These are phyloP conservation scores for Porites lutea DNA, from an alignment of 64 coral and sea anemone genomes.

Conservation along the genomic window DNA sequence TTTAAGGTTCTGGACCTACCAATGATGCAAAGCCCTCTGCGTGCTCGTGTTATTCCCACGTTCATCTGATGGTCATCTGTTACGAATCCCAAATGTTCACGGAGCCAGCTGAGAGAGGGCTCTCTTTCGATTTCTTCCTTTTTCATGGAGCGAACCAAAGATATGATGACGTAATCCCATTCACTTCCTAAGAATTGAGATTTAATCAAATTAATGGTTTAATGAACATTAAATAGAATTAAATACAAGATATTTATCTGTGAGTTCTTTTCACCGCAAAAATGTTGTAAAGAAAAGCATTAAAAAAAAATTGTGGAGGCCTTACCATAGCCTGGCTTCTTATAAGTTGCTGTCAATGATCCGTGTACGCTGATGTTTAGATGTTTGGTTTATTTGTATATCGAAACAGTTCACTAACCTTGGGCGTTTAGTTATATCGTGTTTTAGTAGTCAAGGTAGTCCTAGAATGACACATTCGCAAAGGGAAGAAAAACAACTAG, in stretches of 20 bases:
- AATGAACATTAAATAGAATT: too few relatives aligned
- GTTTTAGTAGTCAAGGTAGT: too few relatives aligned
- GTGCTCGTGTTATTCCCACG: slow-evolving; percentile 84
- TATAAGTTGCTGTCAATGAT: too few relatives aligned
- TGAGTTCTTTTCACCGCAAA: too few relatives aligned
- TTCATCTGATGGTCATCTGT: slow-evolving; percentile 94
- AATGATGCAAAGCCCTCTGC: slow-evolving; percentile 82
- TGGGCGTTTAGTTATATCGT: too few relatives aligned
- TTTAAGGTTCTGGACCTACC: slow-evolving; percentile 29
- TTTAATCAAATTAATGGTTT: neutral
- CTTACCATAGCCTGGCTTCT: too few relatives aligned
- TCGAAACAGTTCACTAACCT: too few relatives aligned
- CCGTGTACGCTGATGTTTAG: too few relatives aligned
- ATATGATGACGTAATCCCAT: slow-evolving; percentile 93
- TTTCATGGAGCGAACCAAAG: slow-evolving; percentile 86
- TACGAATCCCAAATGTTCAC: slow-evolving; percentile 83
- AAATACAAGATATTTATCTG: neutral
- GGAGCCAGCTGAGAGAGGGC: slow-evolving; percentile 67
- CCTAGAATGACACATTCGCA: too few relatives aligned
- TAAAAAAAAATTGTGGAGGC: too few relatives aligned
- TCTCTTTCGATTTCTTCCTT: slow-evolving; percentile 72
- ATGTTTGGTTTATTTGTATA: too few relatives aligned
- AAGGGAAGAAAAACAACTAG: neutral
- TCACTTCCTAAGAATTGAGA: slow-evolving; percentile 65
- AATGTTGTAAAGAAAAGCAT: too few relatives aligned